phyloP scores from a whole-genome alignment of 2,113 vertebrate species.

The Caranx ignobilis region DNA sequence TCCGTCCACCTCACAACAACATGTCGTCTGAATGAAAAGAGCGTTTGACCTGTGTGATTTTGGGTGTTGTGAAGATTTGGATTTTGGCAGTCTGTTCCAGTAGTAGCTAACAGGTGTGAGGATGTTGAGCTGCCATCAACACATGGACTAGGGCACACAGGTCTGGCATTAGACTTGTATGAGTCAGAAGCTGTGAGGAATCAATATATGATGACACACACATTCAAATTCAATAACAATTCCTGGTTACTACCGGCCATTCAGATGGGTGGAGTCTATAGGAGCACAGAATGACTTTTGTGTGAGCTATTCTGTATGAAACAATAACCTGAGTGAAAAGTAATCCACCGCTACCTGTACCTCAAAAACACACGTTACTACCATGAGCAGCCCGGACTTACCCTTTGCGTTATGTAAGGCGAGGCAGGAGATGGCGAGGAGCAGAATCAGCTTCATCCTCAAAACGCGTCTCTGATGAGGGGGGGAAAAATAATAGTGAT shows the following conservation, averaged over 20 bases:
- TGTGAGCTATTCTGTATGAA: background rate
- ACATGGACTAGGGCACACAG: background rate
- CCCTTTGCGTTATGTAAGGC: conserved; percentile 70
- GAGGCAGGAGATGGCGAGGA: conserved; percentile 67
- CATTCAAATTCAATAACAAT: background rate
- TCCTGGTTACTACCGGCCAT: too few species aligned
- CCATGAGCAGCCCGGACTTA: conserved; percentile 47
- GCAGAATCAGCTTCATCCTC: conserved; percentile 71
- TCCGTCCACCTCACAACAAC: background rate
- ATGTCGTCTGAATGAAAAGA: background rate
- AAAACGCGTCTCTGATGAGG: background rate
- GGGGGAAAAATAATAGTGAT: background rate
- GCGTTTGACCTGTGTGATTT: background rate
- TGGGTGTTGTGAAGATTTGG: background rate
- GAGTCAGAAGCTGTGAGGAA: background rate
- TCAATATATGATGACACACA: background rate
- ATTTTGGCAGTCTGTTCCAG: background rate
- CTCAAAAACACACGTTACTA: background rate
- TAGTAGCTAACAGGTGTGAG: background rate
- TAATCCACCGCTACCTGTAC: background rate
- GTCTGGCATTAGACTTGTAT: background rate
- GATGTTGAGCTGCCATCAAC: background rate
- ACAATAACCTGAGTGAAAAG: background rate
- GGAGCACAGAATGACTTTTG: background rate
- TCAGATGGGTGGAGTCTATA: background rate